Evolutionary conservation across 2,113 vertebrate genomes (phyloP), one percentile per base, ranked within the genome.

Genomic region (Cepphus grylle): DNA sequence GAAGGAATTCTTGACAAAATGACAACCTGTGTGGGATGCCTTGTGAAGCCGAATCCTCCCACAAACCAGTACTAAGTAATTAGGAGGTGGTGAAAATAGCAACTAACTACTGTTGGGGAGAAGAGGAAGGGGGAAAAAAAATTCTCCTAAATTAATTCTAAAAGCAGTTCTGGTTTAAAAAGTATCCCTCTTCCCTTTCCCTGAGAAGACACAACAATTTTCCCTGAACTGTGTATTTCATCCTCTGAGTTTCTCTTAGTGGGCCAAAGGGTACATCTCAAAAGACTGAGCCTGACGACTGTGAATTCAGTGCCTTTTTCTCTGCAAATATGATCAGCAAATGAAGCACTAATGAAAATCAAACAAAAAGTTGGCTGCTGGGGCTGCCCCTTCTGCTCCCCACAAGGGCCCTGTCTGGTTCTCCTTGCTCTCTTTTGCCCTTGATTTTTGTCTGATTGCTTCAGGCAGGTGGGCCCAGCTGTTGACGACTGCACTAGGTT

Each of bases 1-100:
- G 97, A 97, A 98, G 97, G 98, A 96, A 98, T 98, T 97, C 96
- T 98, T 98, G 98, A 98, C 98, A 98, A 97, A 97, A 98, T 98
- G 98, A 98, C 98, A 98, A 98, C 97, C 96, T 96, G 98, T 97
- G 98, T 98, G 97, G 97, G 98, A 98, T 96, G 98, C 95, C 7
- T 7, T 79, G 81, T 97, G 97, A 98, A 98, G 97, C 97, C 5
- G 90, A 97, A 92, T 88, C 97, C 96, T 70, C 98, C 96, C 88
- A 97, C 97, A 92, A 94, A 94, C 94, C 97, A 96, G 95, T 88
- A 94, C 96, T 94, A 89, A 96, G 96, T 94, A 97, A 98, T 98
- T 96, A 98, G 94, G 69, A 97, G 97, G 90, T 98, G 97, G 97
- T 96, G 98, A 97, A 98, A 98, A 98, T 98, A 97, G 98, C 94